These are phyloP conservation scores for Eilema caniola DNA, from an alignment of 2,888 invertebrate species.

Conservation along the genomic window DNA sequence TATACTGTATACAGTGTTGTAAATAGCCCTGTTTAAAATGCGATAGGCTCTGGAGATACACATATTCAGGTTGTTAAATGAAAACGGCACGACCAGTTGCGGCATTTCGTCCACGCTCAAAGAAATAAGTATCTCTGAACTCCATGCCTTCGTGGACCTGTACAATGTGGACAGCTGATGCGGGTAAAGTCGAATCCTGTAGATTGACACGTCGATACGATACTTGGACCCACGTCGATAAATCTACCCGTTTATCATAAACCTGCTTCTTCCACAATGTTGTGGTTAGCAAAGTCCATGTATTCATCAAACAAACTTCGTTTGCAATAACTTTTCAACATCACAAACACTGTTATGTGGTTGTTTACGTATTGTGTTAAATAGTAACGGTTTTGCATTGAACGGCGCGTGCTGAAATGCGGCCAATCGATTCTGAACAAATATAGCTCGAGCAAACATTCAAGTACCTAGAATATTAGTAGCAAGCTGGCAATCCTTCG, in stretches of 20 bases:
- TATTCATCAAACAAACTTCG: slow-evolving; percentile 56
- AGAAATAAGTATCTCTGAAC: slow-evolving; percentile 45
- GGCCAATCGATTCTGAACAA: slow-evolving; percentile 76
- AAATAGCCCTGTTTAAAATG: slow-evolving; percentile 22
- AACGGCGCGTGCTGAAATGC: slow-evolving; percentile 81
- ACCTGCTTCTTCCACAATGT: slow-evolving; percentile 46
- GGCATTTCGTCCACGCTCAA: slow-evolving; percentile 47
- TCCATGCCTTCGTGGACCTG: slow-evolving; percentile 42
- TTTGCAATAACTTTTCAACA: slow-evolving; percentile 55
- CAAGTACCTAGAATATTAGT: slow-evolving; percentile 27
- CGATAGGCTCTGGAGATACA: slow-evolving; percentile 37
- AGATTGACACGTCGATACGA: slow-evolving; percentile 61
- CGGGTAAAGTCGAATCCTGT: slow-evolving; percentile 50
- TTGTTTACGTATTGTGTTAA: slow-evolving; percentile 73
- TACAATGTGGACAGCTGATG: slow-evolving; percentile 54
- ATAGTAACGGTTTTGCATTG: slow-evolving; percentile 74
- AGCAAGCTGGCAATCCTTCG: slow-evolving; percentile 28
- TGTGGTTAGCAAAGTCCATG: slow-evolving; percentile 56
- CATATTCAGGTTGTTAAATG: slow-evolving; percentile 43
- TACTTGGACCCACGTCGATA: slow-evolving; percentile 49
- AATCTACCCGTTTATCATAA: slow-evolving; percentile 56
- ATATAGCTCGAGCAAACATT: slow-evolving; percentile 73
- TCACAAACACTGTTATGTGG: slow-evolving; percentile 60
- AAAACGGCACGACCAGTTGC: slow-evolving; percentile 44
- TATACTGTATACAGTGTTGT: neutral